Evolutionary conservation across 2,797 vertebrate genomes (phyloP).

Genomic region (Phoebastria nigripes): DNA sequence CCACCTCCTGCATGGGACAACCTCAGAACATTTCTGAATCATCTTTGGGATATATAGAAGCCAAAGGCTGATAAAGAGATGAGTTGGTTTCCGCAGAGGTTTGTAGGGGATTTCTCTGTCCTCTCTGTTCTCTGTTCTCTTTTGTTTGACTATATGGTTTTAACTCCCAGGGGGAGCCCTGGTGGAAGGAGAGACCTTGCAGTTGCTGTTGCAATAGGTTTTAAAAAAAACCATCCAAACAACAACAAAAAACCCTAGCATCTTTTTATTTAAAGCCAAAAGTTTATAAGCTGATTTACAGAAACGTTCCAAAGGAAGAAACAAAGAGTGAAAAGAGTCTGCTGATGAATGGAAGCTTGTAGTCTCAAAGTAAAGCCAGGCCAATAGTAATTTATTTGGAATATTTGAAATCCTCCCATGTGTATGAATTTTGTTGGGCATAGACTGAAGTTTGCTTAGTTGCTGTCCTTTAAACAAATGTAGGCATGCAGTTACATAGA

Average conservation of each 20-base stretch:
- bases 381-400: constrained; percentile 42
- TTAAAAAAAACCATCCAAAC: not conserved
- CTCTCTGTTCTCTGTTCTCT: constrained; percentile 15
- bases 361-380: constrained; percentile 30
- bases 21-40: constrained; percentile 34
- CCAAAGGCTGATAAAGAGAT: constrained; percentile 46
- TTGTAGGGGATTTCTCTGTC: constrained; percentile 13
- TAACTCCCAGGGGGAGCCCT: not conserved
- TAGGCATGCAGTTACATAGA: not conserved
- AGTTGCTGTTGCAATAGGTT: constrained; percentile 12
- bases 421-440: constrained; percentile 1
- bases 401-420: constrained; percentile 48
- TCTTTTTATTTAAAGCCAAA: constrained; percentile 51
- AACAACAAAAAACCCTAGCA: not conserved
- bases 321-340: constrained; percentile 56
- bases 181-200: constrained; percentile 31
- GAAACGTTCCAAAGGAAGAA: constrained; percentile 59
- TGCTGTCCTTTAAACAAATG: constrained; percentile 27
- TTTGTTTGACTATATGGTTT: constrained; percentile 39
- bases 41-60: constrained; percentile 20
- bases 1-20: constrained; percentile 25
- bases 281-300: constrained; percentile 58
- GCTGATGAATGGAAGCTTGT: constrained; percentile 57
- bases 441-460: not conserved
- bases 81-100: not conserved